phyloP scores from a whole-genome alignment of 2,113 vertebrate species.

The Albula goreensis region DNA sequence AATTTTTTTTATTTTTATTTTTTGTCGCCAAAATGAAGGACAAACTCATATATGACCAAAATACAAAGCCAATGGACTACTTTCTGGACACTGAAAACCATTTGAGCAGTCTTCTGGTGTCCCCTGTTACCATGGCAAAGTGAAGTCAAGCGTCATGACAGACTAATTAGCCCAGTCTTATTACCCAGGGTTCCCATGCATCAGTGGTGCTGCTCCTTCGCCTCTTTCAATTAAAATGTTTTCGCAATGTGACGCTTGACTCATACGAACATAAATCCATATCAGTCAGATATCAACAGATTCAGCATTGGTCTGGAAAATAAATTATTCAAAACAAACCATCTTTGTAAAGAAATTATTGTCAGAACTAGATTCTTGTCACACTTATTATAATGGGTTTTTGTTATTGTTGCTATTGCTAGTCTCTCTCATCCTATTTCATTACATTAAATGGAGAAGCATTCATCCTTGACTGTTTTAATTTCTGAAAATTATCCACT shows the following conservation, averaged over 20 bases:
- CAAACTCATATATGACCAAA: conserved; percentile 5
- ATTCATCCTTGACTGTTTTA: background rate
- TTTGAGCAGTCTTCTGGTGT: conserved; percentile 16
- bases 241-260: background rate
- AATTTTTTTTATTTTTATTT: background rate
- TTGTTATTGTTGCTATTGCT: background rate
- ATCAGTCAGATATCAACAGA: background rate
- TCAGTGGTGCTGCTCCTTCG: background rate
- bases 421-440: conserved; percentile 15
- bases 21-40: background rate
- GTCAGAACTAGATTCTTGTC: conserved; percentile 7
- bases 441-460: conserved; percentile 8
- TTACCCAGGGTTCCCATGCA: background rate
- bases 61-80: conserved; percentile 8
- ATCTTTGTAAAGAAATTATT: conserved; percentile 10
- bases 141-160: conserved; percentile 33
- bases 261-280: background rate
- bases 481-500: background rate
- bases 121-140: conserved; percentile 26
- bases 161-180: conserved; percentile 25
- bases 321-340: conserved; percentile 29
- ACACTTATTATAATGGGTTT: background rate
- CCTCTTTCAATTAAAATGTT: conserved; percentile 20
- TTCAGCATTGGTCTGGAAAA: background rate
- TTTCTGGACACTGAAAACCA: conserved; percentile 19